These are phyloP conservation scores for Anguilla anguilla DNA, from an alignment of 2,797 vertebrate genomes.

Conservation along the genomic window DNA sequence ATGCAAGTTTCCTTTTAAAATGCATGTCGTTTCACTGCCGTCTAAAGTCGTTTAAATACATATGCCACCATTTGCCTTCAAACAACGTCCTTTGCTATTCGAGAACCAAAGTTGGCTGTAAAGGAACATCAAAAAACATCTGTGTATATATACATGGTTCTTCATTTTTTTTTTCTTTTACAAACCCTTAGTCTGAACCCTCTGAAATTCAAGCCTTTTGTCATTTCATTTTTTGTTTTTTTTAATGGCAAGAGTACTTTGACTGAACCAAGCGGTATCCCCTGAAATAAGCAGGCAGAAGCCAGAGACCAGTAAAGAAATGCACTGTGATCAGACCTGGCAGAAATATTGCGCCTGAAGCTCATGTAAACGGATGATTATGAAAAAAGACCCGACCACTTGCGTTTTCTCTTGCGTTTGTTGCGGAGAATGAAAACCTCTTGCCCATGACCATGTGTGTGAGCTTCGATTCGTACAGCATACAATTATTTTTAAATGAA, in stretches of 20 bases:
- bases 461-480: slow-evolving; percentile 38
- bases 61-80: slow-evolving; percentile 61
- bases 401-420: slow-evolving; percentile 17
- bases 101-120: slow-evolving; percentile 57
- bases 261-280: slow-evolving; percentile 23
- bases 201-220: slow-evolving; percentile 53
- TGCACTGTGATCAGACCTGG: slow-evolving; percentile 35
- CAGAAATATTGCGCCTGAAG: slow-evolving; percentile 24
- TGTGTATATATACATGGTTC: slow-evolving; percentile 69
- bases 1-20: slow-evolving; percentile 32
- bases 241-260: slow-evolving; percentile 43
- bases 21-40: slow-evolving; percentile 56
- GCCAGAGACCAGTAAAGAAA: slow-evolving; percentile 46
- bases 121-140: slow-evolving; percentile 61
- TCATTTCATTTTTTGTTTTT: slow-evolving; percentile 21
- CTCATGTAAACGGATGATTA: slow-evolving; percentile 41
- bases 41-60: slow-evolving; percentile 68
- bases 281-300: slow-evolving; percentile 44
- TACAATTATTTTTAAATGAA: slow-evolving; percentile 37
- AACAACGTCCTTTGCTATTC: slow-evolving; percentile 57
- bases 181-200: slow-evolving; percentile 46
- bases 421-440: slow-evolving; percentile 12
- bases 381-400: slow-evolving; percentile 34
- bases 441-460: slow-evolving; percentile 26
- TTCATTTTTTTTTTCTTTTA: slow-evolving; percentile 38